Evolutionary conservation across 2,113 vertebrate genomes (phyloP).

Genomic region (Callorhinus ursinus): DNA sequence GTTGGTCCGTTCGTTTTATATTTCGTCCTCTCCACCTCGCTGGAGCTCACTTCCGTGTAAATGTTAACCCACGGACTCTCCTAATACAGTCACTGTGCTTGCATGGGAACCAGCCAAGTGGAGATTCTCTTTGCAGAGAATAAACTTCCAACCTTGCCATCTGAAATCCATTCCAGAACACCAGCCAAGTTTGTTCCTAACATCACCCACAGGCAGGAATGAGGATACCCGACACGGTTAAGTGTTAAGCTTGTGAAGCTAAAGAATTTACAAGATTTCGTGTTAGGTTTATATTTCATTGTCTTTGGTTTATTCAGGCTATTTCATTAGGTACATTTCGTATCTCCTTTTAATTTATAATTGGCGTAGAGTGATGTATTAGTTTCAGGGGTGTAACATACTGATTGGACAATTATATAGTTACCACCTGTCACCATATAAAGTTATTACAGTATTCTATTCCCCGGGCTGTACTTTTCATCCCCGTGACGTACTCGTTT

Average conservation of each 20-base stretch:
- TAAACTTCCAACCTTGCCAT: constrained; percentile 16
- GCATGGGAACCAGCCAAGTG: not conserved
- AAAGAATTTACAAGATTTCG: constrained; percentile 17
- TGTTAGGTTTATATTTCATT: not conserved
- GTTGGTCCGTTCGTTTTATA: constrained; percentile 24
- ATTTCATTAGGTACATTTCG: not conserved
- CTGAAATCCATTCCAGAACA: constrained; percentile 25
- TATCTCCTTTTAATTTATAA: not conserved
- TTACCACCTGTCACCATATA: not conserved
- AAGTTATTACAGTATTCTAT: not conserved
- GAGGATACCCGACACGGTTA: not conserved
- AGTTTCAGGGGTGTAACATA: not conserved
- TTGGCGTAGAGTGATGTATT: not conserved
- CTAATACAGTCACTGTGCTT: not conserved
- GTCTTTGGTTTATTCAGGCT: constrained; percentile 8
- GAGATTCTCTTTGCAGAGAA: constrained; percentile 9
- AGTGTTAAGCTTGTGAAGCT: constrained; percentile 6
- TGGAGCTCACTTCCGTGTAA: constrained; percentile 18
- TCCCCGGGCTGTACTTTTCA: not conserved
- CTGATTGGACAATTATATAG: not conserved
- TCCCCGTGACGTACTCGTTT: not conserved
- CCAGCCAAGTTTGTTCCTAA: not conserved
- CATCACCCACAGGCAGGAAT: not conserved
- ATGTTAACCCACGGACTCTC: constrained; percentile 18
- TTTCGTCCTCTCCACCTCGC: not conserved